Conservation (phyloP, 2,113 vertebrate species). For the Mionectes macconnelli region DNA sequence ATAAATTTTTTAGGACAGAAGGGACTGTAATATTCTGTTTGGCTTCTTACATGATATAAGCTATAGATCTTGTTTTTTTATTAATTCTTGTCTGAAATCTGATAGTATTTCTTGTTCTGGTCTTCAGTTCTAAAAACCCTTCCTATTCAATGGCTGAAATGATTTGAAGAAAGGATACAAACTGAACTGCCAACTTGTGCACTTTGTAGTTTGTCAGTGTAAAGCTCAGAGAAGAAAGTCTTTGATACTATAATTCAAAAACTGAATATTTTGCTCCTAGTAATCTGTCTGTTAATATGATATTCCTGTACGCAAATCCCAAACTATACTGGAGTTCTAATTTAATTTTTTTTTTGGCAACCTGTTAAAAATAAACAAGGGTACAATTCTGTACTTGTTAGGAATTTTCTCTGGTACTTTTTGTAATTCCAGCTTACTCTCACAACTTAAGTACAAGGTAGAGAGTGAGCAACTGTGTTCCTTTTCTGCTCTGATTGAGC, state of each 20-base stretch:
- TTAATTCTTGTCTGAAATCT: conserved; percentile 17
- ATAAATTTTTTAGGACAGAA: conserved; percentile 32
- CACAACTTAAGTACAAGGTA: neutral
- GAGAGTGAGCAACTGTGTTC: neutral
- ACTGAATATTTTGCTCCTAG: neutral
- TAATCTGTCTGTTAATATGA: neutral
- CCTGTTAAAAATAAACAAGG: neutral
- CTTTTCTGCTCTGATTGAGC: neutral
- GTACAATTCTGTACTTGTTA: neutral
- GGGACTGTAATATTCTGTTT: neutral
- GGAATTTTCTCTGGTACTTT: neutral
- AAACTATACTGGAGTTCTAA: neutral
- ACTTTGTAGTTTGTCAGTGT: neutral
- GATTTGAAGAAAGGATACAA: neutral
- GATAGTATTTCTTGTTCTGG: neutral
- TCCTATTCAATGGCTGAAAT: neutral
- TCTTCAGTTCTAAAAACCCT: neutral
- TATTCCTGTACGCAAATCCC: neutral
- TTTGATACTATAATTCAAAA: neutral
- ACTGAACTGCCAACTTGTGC: neutral
- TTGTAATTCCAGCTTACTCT: neutral
- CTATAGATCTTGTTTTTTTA: neutral
- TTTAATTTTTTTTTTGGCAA: neutral
- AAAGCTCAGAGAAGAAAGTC: neutral
- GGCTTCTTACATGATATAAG: neutral